phyloP scores from a whole-genome alignment of 2,888 invertebrate species.

The Watsonalla binaria region DNA sequence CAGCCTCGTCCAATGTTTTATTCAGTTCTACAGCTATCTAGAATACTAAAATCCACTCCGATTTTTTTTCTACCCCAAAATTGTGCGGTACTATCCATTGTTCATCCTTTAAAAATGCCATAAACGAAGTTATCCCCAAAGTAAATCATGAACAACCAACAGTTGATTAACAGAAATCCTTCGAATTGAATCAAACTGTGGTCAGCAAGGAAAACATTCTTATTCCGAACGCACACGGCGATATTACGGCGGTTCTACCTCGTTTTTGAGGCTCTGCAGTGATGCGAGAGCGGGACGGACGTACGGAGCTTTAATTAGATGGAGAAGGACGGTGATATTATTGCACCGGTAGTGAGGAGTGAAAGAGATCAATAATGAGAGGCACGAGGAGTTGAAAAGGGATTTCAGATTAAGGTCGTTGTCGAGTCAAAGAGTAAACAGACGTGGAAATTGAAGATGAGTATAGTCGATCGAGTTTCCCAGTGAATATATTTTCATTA shows the following conservation, averaged over 20 bases:
- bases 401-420: constrained; percentile 80
- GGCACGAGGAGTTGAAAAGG: constrained; percentile 78
- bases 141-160: constrained; percentile 23
- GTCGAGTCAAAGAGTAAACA: constrained; percentile 68
- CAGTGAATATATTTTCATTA: not conserved
- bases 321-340: constrained; percentile 53
- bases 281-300: constrained; percentile 53
- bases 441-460: constrained; percentile 49
- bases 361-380: constrained; percentile 80
- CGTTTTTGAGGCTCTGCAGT: constrained; percentile 78
- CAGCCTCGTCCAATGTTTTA: constrained; percentile 38
- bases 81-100: constrained; percentile 23
- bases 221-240: constrained; percentile 64
- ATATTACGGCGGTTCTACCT: constrained; percentile 66
- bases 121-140: constrained; percentile 15
- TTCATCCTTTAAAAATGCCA: constrained; percentile 24
- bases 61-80: constrained; percentile 27
- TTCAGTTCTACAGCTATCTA: constrained; percentile 28
- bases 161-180: constrained; percentile 23
- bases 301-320: constrained; percentile 27
- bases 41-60: constrained; percentile 28
- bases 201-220: constrained; percentile 57
- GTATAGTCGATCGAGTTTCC: constrained; percentile 3
- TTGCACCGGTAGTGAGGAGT: constrained; percentile 79
- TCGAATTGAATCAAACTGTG: constrained; percentile 44